Conservation (phyloP, 2,113 vertebrate genomes). For the Tonatia bakeri region DNA sequence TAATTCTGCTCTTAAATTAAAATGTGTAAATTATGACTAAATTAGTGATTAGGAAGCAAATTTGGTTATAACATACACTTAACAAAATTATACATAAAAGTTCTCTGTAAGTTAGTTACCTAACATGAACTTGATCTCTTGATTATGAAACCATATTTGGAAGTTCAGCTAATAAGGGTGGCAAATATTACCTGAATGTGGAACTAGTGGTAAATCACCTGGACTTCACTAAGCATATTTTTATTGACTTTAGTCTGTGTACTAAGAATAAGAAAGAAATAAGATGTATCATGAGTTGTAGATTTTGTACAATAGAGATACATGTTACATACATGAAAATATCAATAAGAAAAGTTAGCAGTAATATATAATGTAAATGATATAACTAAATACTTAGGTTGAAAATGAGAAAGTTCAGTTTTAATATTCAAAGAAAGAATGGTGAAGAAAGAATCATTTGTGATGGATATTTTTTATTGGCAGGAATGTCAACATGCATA, state of each 20-base stretch:
- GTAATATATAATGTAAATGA: not conserved
- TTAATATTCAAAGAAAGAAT: not conserved
- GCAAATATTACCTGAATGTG: not conserved
- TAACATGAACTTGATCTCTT: not conserved
- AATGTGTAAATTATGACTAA: not conserved
- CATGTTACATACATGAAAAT: not conserved
- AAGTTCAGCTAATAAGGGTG: not conserved
- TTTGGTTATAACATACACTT: not conserved
- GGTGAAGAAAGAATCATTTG: not conserved
- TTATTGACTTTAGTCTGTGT: not conserved
- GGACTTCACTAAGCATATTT: not conserved
- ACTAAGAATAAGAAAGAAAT: not conserved
- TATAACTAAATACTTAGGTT: not conserved
- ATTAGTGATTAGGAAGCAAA: not conserved
- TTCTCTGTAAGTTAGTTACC: not conserved
- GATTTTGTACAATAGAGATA: not conserved
- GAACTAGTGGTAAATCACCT: not conserved
- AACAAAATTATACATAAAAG: not conserved
- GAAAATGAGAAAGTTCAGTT: not conserved
- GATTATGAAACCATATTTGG: not conserved
- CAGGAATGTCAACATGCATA: not conserved
- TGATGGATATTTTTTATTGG: not conserved
- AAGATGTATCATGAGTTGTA: not conserved
- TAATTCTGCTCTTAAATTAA: not conserved
- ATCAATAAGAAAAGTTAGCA: not conserved